Evolutionary conservation across 2,888 invertebrate genomes (phyloP).

Genomic region (Hydraecia micacea): DNA sequence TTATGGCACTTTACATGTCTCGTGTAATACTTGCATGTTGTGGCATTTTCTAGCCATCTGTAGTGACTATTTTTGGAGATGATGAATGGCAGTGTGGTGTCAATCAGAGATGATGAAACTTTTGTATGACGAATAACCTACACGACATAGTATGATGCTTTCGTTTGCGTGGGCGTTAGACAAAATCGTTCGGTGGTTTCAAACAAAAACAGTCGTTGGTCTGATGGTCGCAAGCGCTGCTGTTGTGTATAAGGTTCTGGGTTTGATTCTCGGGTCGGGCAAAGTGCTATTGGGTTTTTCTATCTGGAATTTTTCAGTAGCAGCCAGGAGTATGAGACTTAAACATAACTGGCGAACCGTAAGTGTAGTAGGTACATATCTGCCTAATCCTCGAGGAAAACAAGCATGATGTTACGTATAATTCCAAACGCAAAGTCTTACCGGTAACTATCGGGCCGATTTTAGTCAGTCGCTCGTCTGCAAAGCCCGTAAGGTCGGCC

Average conservation of each 20-base stretch:
- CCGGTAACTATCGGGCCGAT: neutral
- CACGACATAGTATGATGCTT: neutral
- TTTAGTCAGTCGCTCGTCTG: constrained; percentile 33
- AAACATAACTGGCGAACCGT: neutral
- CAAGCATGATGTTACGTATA: neutral
- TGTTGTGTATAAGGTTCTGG: neutral
- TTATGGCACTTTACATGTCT: neutral
- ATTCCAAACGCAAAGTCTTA: neutral
- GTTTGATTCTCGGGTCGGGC: neutral
- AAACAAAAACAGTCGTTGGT: neutral
- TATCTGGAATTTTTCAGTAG: neutral
- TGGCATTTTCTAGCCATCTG: neutral
- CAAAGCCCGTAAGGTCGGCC: constrained; percentile 64
- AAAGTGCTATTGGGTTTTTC: neutral
- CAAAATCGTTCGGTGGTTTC: neutral
- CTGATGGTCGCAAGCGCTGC: neutral
- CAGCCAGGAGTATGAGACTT: neutral
- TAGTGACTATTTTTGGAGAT: constrained; percentile 23
- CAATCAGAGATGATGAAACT: constrained; percentile 17
- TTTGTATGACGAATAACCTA: neutral
- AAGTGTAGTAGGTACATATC: neutral
- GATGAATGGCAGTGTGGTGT: constrained; percentile 21
- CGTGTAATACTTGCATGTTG: neutral
- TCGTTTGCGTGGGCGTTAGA: neutral
- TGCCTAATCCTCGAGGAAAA: neutral